phyloP scores from a whole-genome alignment of 2,113 vertebrate species.

The Cyanistes caeruleus region DNA sequence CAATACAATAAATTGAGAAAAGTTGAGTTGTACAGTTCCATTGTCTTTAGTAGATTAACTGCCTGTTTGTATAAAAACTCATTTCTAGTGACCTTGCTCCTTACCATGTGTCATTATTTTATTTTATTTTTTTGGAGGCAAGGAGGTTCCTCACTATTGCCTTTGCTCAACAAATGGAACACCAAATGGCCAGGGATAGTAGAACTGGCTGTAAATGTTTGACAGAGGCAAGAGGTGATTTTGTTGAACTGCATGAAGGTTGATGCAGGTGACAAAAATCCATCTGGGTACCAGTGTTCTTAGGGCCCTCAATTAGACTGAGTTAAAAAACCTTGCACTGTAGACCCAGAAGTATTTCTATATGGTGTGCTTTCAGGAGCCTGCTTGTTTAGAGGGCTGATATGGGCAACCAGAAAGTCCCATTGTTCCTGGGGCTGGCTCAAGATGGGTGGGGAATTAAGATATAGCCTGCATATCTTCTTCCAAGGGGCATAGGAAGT shows the following conservation, averaged over 20 bases:
- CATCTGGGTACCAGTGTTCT: neutral
- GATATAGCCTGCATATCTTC: neutral
- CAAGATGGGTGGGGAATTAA: neutral
- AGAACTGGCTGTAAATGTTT: neutral
- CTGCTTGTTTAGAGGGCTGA: neutral
- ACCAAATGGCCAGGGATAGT: neutral
- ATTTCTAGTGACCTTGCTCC: neutral
- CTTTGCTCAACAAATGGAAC: neutral
- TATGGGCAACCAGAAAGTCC: neutral
- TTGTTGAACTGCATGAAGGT: neutral
- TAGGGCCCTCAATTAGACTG: neutral
- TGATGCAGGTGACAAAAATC: neutral
- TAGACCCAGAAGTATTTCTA: neutral
- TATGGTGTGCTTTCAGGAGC: neutral
- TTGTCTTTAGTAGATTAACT: neutral
- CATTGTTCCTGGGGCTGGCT: neutral
- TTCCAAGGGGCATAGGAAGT: neutral
- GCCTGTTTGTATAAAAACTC: neutral
- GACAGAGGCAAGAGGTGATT: neutral
- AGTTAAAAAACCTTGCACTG: neutral
- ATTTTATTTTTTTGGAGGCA: neutral
- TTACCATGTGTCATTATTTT: neutral
- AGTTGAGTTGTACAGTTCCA: neutral
- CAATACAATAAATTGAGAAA: neutral
- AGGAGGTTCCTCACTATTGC: neutral